phyloP scores from a whole-genome alignment of 2,797 vertebrate genomes.

The Craterocephalus amniculus region DNA sequence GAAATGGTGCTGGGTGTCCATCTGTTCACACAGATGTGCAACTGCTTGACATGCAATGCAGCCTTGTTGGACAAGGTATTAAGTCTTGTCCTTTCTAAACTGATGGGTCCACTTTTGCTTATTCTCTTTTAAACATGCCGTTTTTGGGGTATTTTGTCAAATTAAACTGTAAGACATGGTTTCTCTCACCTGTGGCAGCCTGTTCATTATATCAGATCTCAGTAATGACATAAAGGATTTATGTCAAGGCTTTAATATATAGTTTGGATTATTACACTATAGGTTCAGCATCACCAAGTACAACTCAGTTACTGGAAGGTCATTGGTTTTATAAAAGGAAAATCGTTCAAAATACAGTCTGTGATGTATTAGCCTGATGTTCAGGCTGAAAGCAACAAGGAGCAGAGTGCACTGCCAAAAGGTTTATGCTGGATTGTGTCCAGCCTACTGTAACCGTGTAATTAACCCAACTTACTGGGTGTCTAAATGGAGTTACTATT shows the following conservation, averaged over 20 bases:
- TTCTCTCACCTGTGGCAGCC: neutral
- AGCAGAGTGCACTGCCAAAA: conserved; percentile 13
- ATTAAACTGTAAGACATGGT: neutral
- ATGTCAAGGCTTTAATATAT: neutral
- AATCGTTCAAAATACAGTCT: neutral
- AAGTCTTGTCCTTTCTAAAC: conserved; percentile 6
- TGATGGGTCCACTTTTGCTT: conserved; percentile 2
- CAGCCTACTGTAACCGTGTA: neutral
- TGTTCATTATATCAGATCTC: conserved; percentile 1
- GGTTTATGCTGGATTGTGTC: conserved; percentile 5
- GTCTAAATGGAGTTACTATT: neutral
- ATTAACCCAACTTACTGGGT: neutral
- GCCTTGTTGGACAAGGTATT: conserved; percentile 41
- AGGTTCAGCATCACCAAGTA: neutral
- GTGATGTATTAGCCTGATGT: conserved; percentile 7
- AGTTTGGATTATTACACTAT: neutral
- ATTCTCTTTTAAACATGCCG: neutral
- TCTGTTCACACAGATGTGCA: conserved; percentile 59
- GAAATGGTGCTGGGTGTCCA: conserved; percentile 37
- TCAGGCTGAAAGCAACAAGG: conserved; percentile 2
- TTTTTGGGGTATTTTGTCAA: conserved; percentile 12
- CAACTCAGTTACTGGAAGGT: conserved; percentile 9
- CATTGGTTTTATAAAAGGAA: neutral
- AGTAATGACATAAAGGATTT: neutral
- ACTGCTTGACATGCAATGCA: conserved; percentile 5